Base-by-base conservation (phyloP, 2,113 vertebrate species). In the Chionis minor region DNA sequence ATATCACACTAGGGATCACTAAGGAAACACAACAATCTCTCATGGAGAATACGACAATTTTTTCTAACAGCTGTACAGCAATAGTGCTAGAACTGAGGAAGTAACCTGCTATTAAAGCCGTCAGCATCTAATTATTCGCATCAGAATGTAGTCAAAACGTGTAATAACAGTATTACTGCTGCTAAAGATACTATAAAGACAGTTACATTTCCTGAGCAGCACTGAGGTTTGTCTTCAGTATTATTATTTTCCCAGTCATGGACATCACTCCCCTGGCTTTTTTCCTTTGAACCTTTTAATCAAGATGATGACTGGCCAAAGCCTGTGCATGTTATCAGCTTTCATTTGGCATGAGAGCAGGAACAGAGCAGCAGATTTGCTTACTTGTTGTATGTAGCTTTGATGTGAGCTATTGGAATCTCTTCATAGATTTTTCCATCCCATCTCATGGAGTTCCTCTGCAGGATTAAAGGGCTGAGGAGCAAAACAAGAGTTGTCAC, bases 311-410 rank as follows among this genome's bases (percentile, higher is more conserved):
- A 28, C 58, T 49, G 32, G 40, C 33, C 44, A 72, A 71, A 71
- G 8, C n/a, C 17, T 0, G 0, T 23, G 12, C 54, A 16, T 3
- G 17, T 55, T 66, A 14, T 3, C 20, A 33, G 42, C 32, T 69
- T 84, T 85, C 30, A 8, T 26, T 75, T 33, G 38, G 20, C 59
- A 44, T 2, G 10, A 58, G 10, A 78, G n/a, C 26, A 62, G 71
- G 65, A 42, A 44, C 0, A 6, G 10, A 42, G 40, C 32, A 9
- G 30, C 42, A 22, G 8, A 6, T 81, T 35, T 62, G 49, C 99
- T 98, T 98, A 99, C 99, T 99, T 99, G 98, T 99, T 99, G 93
- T 99, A 99, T 0, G 99, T 99, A 8, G 99, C 99, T 98, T 99
- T 99, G 81, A 99, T 98, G 94, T 99, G 98, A 56, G 97, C 97